phyloP scores from a whole-genome alignment of 2,888 invertebrate species.

The Cosmorhoe ocellata region DNA sequence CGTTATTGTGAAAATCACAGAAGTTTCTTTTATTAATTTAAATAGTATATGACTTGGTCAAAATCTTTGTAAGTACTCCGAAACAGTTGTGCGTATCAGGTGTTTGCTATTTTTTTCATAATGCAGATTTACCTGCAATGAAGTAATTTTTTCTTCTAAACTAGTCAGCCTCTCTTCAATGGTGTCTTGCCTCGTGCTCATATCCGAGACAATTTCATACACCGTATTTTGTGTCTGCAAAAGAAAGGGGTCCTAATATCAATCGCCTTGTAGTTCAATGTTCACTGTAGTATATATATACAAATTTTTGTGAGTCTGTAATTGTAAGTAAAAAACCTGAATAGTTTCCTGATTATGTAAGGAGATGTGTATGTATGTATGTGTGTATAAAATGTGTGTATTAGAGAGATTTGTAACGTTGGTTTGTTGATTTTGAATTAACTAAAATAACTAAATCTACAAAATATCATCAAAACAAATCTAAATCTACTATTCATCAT shows the following conservation, averaged over 20 bases:
- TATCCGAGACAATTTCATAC: conserved; percentile 98
- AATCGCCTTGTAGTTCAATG: conserved; percentile 77
- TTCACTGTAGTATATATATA: conserved; percentile 60
- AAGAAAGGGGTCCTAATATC: conserved; percentile 81
- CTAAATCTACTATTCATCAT: conserved; percentile 16
- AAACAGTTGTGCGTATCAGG: too few species aligned
- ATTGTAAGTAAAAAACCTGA: conserved; percentile 36
- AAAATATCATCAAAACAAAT: too few species aligned
- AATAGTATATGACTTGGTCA: too few species aligned
- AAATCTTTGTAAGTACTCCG: too few species aligned
- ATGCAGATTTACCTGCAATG: conserved; percentile 85
- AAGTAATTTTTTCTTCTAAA: conserved; percentile 95
- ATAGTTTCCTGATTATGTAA: conserved; percentile 25
- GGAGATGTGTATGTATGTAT: too few species aligned
- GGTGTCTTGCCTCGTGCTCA: conserved; percentile 96
- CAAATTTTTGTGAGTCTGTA: conserved; percentile 50
- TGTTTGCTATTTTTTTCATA: too few species aligned
- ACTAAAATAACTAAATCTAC: conserved; percentile 22
- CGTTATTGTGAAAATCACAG: too few species aligned
- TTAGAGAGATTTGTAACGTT: conserved; percentile 20
- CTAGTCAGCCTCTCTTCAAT: conserved; percentile 96
- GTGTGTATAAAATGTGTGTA: conserved; percentile 36
- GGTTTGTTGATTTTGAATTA: conserved; percentile 3
- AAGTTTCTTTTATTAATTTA: too few species aligned
- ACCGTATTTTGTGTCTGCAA: conserved; percentile 98